A percentile compares a stretch with the other conserved stretches of the same genome.
phyloP scores from a whole-genome alignment of 2,113 vertebrate genomes.

The Peromyscus californicus region DNA sequence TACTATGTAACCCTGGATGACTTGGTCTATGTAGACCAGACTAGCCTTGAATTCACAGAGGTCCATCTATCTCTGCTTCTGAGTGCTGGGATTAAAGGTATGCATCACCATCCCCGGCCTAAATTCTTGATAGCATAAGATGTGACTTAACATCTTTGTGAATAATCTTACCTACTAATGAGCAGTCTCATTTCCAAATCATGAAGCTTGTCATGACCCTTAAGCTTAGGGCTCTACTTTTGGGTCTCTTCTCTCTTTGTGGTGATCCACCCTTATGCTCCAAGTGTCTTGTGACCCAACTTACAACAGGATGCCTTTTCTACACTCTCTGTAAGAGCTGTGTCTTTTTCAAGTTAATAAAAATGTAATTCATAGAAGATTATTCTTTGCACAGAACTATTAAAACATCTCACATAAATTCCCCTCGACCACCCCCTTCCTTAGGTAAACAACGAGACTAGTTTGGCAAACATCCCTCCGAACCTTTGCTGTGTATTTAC shows the following conservation, averaged over 20 bases:
- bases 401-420: slow-evolving; percentile 25
- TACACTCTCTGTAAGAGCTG: not conserved
- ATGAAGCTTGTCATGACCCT: not conserved
- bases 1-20: not conserved
- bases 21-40: not conserved
- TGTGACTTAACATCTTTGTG: not conserved
- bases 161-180: not conserved
- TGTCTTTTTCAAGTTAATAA: slow-evolving; percentile 39
- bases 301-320: not conserved
- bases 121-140: not conserved
- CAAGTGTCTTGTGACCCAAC: no score
- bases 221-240: no score
- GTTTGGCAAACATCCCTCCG: not conserved
- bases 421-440: not conserved
- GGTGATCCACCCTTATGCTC: no score
- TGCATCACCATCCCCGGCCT: not conserved
- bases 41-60: not conserved
- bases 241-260: no score
- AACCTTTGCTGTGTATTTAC: not conserved
- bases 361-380: not conserved
- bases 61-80: no score
- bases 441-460: not conserved
- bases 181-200: slow-evolving; percentile 2
- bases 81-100: not conserved
- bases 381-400: slow-evolving; percentile 26